Evolutionary conservation across 2,888 invertebrate genomes (phyloP).

Genomic region (Oligia strigilis): DNA sequence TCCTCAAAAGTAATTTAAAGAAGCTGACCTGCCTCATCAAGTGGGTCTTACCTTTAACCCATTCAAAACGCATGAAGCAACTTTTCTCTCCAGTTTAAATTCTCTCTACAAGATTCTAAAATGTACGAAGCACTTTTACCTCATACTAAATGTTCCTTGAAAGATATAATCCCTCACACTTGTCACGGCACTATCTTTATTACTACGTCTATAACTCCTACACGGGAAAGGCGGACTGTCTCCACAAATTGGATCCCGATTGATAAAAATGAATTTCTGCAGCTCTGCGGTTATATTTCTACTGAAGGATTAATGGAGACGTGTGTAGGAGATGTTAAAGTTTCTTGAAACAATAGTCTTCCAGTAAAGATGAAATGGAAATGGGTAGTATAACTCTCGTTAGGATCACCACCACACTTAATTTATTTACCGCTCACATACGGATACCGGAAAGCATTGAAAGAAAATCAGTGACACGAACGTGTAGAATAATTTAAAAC

Average conservation of each 20-base stretch:
- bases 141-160: constrained; percentile 16
- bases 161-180: constrained; percentile 24
- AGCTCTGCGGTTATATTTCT: constrained; percentile 4
- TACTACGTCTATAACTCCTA: constrained; percentile 6
- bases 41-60: background rate
- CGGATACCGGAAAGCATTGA: background rate
- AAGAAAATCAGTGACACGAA: background rate
- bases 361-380: background rate
- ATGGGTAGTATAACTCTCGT: background rate
- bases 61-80: background rate
- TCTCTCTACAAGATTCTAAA: background rate
- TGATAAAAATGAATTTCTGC: constrained; percentile 43
- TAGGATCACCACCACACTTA: background rate
- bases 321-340: background rate
- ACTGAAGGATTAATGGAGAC: constrained; percentile 6
- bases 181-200: constrained; percentile 10
- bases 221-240: constrained; percentile 31
- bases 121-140: background rate
- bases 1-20: background rate
- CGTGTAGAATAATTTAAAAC: background rate
- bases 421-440: background rate
- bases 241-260: constrained; percentile 38
- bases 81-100: background rate
- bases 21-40: background rate
- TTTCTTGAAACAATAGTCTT: constrained; percentile 6